Evolutionary conservation across 2,888 invertebrate genomes (phyloP).

Genomic region (Aleiodes testaceus): DNA sequence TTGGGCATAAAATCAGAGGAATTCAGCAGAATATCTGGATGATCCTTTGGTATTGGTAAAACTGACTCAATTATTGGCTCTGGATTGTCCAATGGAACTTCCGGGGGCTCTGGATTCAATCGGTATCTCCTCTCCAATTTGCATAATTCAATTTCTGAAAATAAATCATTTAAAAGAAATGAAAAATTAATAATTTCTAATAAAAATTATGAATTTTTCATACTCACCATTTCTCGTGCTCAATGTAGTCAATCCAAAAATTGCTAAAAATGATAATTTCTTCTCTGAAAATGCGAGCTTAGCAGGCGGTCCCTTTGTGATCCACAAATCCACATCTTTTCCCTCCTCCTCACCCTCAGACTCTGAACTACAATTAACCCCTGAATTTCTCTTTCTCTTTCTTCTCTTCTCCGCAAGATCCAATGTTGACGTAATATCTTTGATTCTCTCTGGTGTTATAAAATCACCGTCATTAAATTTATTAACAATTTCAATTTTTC

Average conservation of each 20-base stretch:
- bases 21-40: slow-evolving; percentile 73
- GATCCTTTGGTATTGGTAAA: slow-evolving; percentile 74
- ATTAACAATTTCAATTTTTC: slow-evolving; percentile 58
- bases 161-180: slow-evolving; percentile 39
- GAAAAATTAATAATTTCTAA: neutral
- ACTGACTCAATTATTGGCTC: slow-evolving; percentile 70
- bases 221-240: slow-evolving; percentile 77
- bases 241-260: slow-evolving; percentile 79
- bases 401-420: slow-evolving; percentile 76
- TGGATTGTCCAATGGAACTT: slow-evolving; percentile 66
- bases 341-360: slow-evolving; percentile 74
- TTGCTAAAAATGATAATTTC: slow-evolving; percentile 78
- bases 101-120: slow-evolving; percentile 75
- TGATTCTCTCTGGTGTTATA: slow-evolving; percentile 60
- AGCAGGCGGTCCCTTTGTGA: slow-evolving; percentile 76
- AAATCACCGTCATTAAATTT: slow-evolving; percentile 49
- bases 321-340: slow-evolving; percentile 74
- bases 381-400: slow-evolving; percentile 70
- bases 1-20: slow-evolving; percentile 76
- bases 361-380: slow-evolving; percentile 73
- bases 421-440: slow-evolving; percentile 68
- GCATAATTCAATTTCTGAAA: slow-evolving; percentile 76
- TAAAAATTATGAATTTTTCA: neutral
- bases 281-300: slow-evolving; percentile 74
- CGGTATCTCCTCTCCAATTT: slow-evolving; percentile 77